Evolutionary conservation across 2,113 vertebrate genomes (phyloP).

Genomic region (Forbesichthys agassizii): DNA sequence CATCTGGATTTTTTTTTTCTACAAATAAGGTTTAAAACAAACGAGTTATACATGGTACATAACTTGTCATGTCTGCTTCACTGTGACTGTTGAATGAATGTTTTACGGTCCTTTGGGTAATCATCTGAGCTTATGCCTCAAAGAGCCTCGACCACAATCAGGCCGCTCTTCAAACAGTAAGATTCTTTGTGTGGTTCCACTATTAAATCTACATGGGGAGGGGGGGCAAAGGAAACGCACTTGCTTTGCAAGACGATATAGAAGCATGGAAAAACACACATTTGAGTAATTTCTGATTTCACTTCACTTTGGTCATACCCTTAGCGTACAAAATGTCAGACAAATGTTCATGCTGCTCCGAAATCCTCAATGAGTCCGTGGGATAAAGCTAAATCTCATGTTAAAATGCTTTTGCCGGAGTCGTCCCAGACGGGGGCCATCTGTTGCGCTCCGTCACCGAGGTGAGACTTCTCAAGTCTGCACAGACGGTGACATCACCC

Average conservation of each 20-base stretch:
- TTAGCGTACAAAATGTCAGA: too few relatives aligned
- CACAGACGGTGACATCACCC: slow-evolving; percentile 69
- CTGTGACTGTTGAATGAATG: not conserved
- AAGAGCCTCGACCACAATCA: not conserved
- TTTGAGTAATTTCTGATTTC: too few relatives aligned
- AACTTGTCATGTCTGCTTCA: too few relatives aligned
- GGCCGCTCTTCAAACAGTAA: not conserved
- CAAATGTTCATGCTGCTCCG: too few relatives aligned
- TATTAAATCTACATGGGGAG: not conserved
- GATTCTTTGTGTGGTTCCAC: not conserved
- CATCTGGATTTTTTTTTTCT: not conserved
- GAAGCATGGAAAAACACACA: too few relatives aligned
- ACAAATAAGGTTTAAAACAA: not conserved
- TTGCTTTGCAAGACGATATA: too few relatives aligned
- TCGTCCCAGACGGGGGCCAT: slow-evolving; percentile 66
- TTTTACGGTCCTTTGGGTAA: not conserved
- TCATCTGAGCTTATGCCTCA: not conserved
- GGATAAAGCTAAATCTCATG: slow-evolving; percentile 47
- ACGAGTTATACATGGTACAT: not conserved
- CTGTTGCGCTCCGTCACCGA: slow-evolving; percentile 68
- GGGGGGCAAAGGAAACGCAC: too few relatives aligned
- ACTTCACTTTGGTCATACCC: too few relatives aligned
- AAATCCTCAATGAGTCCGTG: slow-evolving; percentile 28
- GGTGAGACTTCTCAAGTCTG: slow-evolving; percentile 59
- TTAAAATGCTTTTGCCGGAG: slow-evolving; percentile 51